phyloP scores from a whole-genome alignment of 2,888 invertebrate genomes.

The Liopterus haemorrhoidalis region DNA sequence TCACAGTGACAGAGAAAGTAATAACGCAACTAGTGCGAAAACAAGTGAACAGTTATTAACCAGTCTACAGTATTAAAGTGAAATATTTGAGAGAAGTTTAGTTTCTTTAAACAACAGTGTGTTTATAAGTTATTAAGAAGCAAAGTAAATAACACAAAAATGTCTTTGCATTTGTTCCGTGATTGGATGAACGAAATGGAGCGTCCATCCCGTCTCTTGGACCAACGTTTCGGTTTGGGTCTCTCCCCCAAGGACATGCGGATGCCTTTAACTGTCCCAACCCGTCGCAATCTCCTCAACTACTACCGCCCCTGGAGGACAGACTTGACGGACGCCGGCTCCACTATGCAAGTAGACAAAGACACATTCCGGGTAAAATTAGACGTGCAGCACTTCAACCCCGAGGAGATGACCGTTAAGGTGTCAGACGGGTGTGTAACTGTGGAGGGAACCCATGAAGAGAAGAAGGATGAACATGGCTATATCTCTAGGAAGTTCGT shows the following conservation, averaged over 20 bases:
- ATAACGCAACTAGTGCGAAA: too few species aligned
- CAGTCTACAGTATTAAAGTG: too few species aligned
- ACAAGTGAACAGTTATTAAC: too few species aligned
- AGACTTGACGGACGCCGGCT: conserved; percentile 50
- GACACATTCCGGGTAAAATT: conserved; percentile 65
- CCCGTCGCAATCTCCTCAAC: too few species aligned
- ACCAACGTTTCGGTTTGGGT: conserved; percentile 53
- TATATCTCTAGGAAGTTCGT: conserved; percentile 67
- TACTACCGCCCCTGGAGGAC: conserved; percentile 49
- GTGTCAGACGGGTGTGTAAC: conserved; percentile 55
- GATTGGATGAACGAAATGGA: conserved; percentile 49
- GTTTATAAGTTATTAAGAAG: too few species aligned
- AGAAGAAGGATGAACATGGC: conserved; percentile 64
- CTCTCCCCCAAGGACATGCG: conserved; percentile 50
- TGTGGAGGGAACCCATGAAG: conserved; percentile 70
- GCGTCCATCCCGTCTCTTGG: conserved; percentile 47
- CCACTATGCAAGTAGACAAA: conserved; percentile 54
- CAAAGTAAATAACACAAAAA: conserved; percentile 34
- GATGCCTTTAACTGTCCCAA: conserved; percentile 28
- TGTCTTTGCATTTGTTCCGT: conserved; percentile 51
- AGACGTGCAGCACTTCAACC: conserved; percentile 72
- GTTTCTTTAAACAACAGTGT: too few species aligned
- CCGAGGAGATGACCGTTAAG: conserved; percentile 74
- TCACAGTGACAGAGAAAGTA: too few species aligned
- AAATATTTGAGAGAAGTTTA: too few species aligned